Percentiles rank a stretch among this genome's conserved stretches.
Evolutionary conservation across 2,113 vertebrate genomes (phyloP).

Genomic region (Monopterus albus): DNA sequence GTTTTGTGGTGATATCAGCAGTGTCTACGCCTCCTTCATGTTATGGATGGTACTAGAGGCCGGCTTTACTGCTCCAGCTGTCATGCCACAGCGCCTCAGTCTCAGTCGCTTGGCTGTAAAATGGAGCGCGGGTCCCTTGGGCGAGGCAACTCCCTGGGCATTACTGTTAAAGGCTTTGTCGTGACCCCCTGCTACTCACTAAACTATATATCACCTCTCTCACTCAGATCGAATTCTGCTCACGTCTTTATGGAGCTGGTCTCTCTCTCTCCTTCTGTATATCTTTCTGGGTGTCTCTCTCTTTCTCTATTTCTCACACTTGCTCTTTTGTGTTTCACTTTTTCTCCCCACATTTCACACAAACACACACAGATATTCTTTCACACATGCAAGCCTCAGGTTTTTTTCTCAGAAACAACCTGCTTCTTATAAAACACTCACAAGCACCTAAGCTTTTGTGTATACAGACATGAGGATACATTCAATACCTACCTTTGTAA

Average conservation of each 20-base stretch:
- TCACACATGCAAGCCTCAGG: slow-evolving; percentile 4
- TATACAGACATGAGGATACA: not conserved
- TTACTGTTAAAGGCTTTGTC: slow-evolving; percentile 81
- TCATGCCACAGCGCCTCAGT: slow-evolving; percentile 72
- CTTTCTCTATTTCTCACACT: slow-evolving; percentile 53
- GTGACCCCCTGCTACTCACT: slow-evolving; percentile 77
- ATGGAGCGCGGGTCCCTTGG: slow-evolving; percentile 78
- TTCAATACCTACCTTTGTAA: not conserved
- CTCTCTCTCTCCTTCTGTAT: slow-evolving; percentile 51
- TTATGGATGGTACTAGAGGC: slow-evolving; percentile 72
- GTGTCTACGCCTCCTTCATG: slow-evolving; percentile 68
- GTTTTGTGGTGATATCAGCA: slow-evolving; percentile 73
- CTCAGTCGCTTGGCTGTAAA: slow-evolving; percentile 80
- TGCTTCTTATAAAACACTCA: slow-evolving; percentile 6
- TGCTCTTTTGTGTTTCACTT: slow-evolving; percentile 58
- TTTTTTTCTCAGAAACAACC: slow-evolving; percentile 24
- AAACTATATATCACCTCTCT: slow-evolving; percentile 79
- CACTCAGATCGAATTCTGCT: slow-evolving; percentile 65
- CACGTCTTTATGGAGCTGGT: slow-evolving; percentile 71
- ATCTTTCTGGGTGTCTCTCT: slow-evolving; percentile 37
- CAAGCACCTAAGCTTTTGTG: not conserved
- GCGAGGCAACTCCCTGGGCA: slow-evolving; percentile 76
- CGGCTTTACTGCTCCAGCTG: slow-evolving; percentile 77
- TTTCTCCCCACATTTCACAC: slow-evolving; percentile 35
- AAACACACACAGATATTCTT: slow-evolving; percentile 30